phyloP scores from a whole-genome alignment of 1,140 invertebrate species.

The Solenopsis fugax region DNA sequence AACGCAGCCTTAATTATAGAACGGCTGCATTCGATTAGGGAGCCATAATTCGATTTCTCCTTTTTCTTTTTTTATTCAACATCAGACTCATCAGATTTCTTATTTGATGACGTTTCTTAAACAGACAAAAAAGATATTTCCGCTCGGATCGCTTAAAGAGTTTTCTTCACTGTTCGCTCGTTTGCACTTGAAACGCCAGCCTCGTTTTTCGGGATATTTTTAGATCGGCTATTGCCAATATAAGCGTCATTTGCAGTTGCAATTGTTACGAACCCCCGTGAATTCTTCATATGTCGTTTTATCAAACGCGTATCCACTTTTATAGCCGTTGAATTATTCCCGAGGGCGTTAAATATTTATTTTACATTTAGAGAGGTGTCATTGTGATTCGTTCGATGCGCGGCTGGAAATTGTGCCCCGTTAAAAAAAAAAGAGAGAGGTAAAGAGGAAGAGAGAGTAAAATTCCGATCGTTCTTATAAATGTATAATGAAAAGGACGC shows the following conservation, averaged over 20 bases:
- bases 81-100: background rate
- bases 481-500: constrained; percentile 59
- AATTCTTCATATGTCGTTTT: constrained; percentile 42
- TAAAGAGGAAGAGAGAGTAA: constrained; percentile 32
- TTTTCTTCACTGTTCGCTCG: background rate
- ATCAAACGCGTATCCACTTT: constrained; percentile 52
- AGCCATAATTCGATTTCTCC: background rate
- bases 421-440: constrained; percentile 37
- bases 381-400: constrained; percentile 36
- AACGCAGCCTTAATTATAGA: too few species aligned
- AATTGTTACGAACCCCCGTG: constrained; percentile 29
- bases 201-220: background rate
- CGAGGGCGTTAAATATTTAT: constrained; percentile 49
- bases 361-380: constrained; percentile 54
- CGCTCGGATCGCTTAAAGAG: background rate
- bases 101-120: background rate
- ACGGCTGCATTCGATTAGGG: background rate
- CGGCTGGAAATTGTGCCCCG: constrained; percentile 10
- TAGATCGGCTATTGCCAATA: constrained; percentile 18
- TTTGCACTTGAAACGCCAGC: background rate
- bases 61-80: background rate
- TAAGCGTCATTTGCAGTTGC: constrained; percentile 22
- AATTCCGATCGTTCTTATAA: constrained; percentile 49
- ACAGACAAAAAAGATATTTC: background rate
- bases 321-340: constrained; percentile 50